Evolutionary conservation across 2,888 invertebrate species (phyloP), one percentile per base, ranked within the genome.

Genomic region (Mesochorus sp.): DNA sequence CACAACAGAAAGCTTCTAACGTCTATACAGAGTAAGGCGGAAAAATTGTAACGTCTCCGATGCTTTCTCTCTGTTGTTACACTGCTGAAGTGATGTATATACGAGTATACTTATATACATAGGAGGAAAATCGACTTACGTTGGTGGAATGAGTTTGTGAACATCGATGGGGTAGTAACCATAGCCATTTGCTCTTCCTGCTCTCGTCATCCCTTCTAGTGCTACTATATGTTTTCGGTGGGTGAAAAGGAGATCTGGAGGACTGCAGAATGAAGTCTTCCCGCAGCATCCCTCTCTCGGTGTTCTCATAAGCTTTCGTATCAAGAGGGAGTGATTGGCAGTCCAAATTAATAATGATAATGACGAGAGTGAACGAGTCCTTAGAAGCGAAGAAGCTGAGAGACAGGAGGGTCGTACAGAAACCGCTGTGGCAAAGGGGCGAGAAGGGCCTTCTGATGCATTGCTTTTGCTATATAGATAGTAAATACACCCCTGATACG

Each of bases 271-370:
- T 77, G 49, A 64, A 71, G 51, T 62, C 71, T 72, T 68, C 47
- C 70, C 39, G 10, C 51, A n/a, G 68, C 37, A 73, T 34, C 55
- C 68, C 80, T 42, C 76, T 80, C 67, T 53, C 12, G 39, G 37
- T 8, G 28, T 42, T 31, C 57, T 64, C 6, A 47, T 74, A 73
- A 77, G 77, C 77, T 44, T 51, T 34, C 19, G 53, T 61, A 42
- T 75, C 75, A 57, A 71, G 76, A 67, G 37, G 71, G 71, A 71
- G 72, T 75, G 76, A 79, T 80, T 82, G 79, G 72, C 75, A 82
- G 79, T 80, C 80, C 71, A 79, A 83, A 82, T 81, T 83, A 83
- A 84, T 83, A 82, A 83, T 79, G 74, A 82, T 81, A 81, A 81
- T 81, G 66, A 81, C 76, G 66, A 75, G 49, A 51, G 74, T 49